Evolutionary conservation across 2,113 vertebrate species (phyloP).

Genomic region (Collichthys lucidus): DNA sequence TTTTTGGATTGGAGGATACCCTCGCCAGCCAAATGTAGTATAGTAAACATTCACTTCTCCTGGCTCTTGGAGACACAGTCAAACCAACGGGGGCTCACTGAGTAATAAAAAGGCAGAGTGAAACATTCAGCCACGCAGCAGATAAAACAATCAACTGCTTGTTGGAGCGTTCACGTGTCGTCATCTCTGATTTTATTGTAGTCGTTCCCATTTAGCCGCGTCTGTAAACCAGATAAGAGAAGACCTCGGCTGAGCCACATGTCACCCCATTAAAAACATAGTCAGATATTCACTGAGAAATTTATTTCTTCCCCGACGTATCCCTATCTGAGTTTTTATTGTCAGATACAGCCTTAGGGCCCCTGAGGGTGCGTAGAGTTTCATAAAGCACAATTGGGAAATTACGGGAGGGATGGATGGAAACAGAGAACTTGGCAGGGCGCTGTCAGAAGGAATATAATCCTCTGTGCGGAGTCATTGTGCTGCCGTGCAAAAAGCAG

Average conservation of each 20-base stretch:
- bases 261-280: constrained; percentile 54
- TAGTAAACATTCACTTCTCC: neutral
- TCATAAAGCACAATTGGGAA: constrained; percentile 56
- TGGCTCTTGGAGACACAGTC: constrained; percentile 14
- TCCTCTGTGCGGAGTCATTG: constrained; percentile 56
- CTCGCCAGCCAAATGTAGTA: neutral
- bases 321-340: constrained; percentile 48
- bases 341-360: constrained; percentile 43
- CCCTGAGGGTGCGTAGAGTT: constrained; percentile 42
- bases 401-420: constrained; percentile 33
- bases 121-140: constrained; percentile 32
- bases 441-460: constrained; percentile 63
- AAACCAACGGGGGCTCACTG: neutral
- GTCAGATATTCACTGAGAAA: constrained; percentile 16
- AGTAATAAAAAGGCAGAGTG: constrained; percentile 23
- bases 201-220: constrained; percentile 42
- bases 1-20: constrained; percentile 12
- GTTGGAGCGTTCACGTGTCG: constrained; percentile 14
- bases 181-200: constrained; percentile 51
- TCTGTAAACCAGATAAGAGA: constrained; percentile 53
- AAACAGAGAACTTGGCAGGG: constrained; percentile 55
- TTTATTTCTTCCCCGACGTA: constrained; percentile 24
- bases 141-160: constrained; percentile 29
- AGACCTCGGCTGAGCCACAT: constrained; percentile 49
- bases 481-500: constrained; percentile 35